phyloP scores from a whole-genome alignment of 1,140 invertebrate species.

The Pissodes strobi region DNA sequence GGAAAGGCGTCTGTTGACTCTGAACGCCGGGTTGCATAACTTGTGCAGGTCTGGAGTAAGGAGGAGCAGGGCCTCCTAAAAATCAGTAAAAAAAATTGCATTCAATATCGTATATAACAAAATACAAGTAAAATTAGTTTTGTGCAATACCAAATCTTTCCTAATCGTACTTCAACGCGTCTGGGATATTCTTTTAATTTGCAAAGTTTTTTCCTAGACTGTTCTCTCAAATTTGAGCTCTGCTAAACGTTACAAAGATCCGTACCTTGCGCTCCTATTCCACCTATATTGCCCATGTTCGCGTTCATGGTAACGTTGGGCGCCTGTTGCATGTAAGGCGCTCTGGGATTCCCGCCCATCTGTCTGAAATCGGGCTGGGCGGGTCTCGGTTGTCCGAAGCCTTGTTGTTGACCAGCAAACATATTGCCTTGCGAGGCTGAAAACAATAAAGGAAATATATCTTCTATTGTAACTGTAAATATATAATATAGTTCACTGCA shows the following conservation, averaged over 20 bases:
- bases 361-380: slow-evolving; percentile 51
- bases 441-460: too few relatives aligned
- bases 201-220: background rate
- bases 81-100: slow-evolving; percentile 4
- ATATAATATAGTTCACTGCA: too few relatives aligned
- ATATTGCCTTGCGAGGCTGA: slow-evolving; percentile 40
- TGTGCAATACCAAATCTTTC: too few relatives aligned
- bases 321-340: slow-evolving; percentile 53
- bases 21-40: slow-evolving; percentile 46
- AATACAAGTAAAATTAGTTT: too few relatives aligned
- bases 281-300: slow-evolving; percentile 48
- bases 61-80: slow-evolving; percentile 50
- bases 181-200: too few relatives aligned
- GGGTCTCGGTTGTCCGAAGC: slow-evolving; percentile 37
- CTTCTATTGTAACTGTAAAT: too few relatives aligned
- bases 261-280: slow-evolving; percentile 41
- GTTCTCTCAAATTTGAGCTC: background rate
- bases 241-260: too few relatives aligned
- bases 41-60: slow-evolving; percentile 51
- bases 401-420: slow-evolving; percentile 50
- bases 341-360: slow-evolving; percentile 46
- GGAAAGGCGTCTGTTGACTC: slow-evolving; percentile 46
- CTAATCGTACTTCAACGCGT: too few relatives aligned
- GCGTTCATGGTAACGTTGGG: slow-evolving; percentile 56
- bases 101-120: too few relatives aligned